Conservation (phyloP, 2,113 vertebrate species). For the Dolichallabes microphthalmus region DNA sequence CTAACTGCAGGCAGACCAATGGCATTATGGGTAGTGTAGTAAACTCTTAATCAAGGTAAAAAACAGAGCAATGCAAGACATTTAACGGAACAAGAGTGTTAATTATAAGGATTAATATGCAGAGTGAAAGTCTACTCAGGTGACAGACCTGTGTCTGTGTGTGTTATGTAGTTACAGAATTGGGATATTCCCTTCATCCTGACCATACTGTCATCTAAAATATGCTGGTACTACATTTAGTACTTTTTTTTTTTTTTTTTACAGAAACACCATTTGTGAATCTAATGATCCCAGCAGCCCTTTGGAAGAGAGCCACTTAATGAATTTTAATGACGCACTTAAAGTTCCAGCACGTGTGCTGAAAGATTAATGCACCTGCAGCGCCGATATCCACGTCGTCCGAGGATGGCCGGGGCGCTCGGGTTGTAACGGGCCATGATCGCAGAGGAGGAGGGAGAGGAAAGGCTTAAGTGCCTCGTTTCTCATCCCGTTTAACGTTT, state of each 20-base stretch:
- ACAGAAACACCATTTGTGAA: constrained; percentile 59
- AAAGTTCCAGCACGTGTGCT: constrained; percentile 48
- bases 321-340: constrained; percentile 64
- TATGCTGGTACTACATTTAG: constrained; percentile 37
- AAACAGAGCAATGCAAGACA: not conserved
- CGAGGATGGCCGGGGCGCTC: constrained; percentile 2
- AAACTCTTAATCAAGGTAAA: not conserved
- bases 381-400: constrained; percentile 10
- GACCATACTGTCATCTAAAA: constrained; percentile 45
- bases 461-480: not conserved
- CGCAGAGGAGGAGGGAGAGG: not conserved
- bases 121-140: not conserved
- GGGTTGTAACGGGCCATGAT: not conserved
- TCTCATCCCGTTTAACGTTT: constrained; percentile 9
- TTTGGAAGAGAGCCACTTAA: constrained; percentile 45
- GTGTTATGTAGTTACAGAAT: constrained; percentile 17
- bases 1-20: not conserved
- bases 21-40: not conserved
- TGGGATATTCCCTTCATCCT: constrained; percentile 18
- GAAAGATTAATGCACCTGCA: constrained; percentile 54
- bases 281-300: constrained; percentile 50
- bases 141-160: not conserved
- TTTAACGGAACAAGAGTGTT: not conserved
- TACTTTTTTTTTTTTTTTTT: not conserved
- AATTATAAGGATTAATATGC: not conserved